Conservation (phyloP, 2,113 vertebrate genomes). For the Dromiciops gliroides region DNA sequence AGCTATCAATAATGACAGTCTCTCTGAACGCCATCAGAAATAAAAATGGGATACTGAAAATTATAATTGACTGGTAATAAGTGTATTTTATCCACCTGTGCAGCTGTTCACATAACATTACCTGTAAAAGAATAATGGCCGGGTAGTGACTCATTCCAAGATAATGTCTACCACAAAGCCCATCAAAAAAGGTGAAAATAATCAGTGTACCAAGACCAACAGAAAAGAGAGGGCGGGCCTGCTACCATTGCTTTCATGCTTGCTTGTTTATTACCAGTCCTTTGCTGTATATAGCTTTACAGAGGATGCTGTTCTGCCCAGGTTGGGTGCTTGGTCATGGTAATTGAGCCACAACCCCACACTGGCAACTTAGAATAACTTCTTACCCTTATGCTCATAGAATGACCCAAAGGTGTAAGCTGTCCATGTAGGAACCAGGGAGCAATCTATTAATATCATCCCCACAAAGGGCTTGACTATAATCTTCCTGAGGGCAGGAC, state of each 20-base stretch:
- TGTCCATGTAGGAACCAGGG: not conserved
- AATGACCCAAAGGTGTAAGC: not conserved
- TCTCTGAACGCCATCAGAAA: not conserved
- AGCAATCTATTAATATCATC: not conserved
- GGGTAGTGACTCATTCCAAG: not conserved
- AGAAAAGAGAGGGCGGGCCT: not conserved
- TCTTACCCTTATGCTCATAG: no score
- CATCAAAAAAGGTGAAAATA: not conserved
- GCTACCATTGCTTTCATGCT: not conserved
- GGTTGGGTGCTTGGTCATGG: not conserved
- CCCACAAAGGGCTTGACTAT: not conserved
- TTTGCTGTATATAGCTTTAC: not conserved
- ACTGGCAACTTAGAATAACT: not conserved
- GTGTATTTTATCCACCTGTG: not conserved
- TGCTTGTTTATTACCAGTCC: not conserved
- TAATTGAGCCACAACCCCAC: not conserved
- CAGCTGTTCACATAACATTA: not conserved
- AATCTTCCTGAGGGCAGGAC: not conserved
- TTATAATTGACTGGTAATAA: not conserved
- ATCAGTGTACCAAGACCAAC: not conserved
- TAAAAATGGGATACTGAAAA: not conserved
- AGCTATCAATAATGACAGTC: not conserved
- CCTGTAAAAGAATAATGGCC: not conserved
- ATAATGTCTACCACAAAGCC: not conserved
- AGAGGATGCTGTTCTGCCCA: no score